Evolutionary conservation across 2,888 invertebrate genomes (phyloP), one percentile per base, ranked within the genome.

Genomic region (Pterostichus madidus): DNA sequence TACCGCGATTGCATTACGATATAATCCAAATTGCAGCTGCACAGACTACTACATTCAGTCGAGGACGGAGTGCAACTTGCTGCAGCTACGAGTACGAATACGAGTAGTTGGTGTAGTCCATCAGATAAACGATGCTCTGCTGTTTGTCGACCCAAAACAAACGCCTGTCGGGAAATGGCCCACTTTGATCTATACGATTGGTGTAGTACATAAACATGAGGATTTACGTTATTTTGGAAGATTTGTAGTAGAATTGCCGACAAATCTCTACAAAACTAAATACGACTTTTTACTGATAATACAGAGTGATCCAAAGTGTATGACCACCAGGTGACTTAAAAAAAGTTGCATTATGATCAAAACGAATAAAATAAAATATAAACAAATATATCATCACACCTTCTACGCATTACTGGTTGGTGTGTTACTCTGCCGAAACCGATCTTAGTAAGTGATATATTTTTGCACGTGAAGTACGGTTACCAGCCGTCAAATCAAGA

Each of bases 1-100:
- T 79, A 79, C 68, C 8, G 15, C 79, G 79, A 79, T 79, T 79
- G 52, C 79, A 64, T 68, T 79, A 79, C 68, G 79, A 79, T 79
- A 79, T 79, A 79, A 79, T 64, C 79, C 79, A 78, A 78, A 78
- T 78, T 78, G 56, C 78, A 77, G 77, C 56, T 44, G 44, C 46
- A 59, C 53, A n/a, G n/a, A n/a, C 11, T n/a, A 46, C 44, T 49
- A 75, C 46, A 75, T 75, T 75, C 17, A 17, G 68, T 75, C 49
- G 5, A 17, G 68, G 15, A 17, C 17, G 68, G 15, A 17, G 44
- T 15, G 39, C 44, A 71, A 71, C 68, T 71, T 71, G 64, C 59
- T 64, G 39, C 64, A 35, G 32, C 64, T 13, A 17, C 44, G 64
- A 13, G 6, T 44, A 17, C 24, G 24, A 24, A 4, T 56, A 3